These are phyloP conservation scores for Thereva nobilitata DNA, from an alignment of 2,888 invertebrate genomes.

Conservation along the genomic window DNA sequence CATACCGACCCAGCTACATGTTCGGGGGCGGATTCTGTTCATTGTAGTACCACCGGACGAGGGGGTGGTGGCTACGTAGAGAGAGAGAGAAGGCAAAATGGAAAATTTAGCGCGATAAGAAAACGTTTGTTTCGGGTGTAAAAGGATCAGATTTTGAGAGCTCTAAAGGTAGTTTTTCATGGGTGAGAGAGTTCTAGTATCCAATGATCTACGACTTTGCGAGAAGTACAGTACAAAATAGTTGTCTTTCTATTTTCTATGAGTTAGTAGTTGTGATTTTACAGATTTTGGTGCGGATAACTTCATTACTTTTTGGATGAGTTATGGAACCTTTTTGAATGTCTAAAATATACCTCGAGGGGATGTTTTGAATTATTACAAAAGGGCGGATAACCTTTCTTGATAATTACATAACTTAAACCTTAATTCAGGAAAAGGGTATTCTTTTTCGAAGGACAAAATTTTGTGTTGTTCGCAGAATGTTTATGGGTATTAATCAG, in stretches of 20 bases:
- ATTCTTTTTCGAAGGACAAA: too few relatives aligned
- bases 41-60: too few relatives aligned
- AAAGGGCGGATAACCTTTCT: too few relatives aligned
- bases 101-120: constrained; percentile 21
- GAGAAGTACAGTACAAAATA: background rate
- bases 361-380: too few relatives aligned
- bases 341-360: too few relatives aligned
- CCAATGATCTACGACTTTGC: constrained; percentile 25
- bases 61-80: background rate
- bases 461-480: too few relatives aligned
- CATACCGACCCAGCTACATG: too few relatives aligned
- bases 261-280: constrained; percentile 17
- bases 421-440: too few relatives aligned
- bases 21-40: too few relatives aligned
- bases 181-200: background rate
- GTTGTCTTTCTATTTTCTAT: background rate
- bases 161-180: background rate
- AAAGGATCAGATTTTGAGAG: constrained; percentile 22
- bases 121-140: constrained; percentile 5
- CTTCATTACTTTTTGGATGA: constrained; percentile 25
- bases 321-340: constrained; percentile 6
- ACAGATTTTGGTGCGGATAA: constrained; percentile 23
- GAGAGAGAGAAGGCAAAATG: background rate
- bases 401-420: too few relatives aligned
- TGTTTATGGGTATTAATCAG: too few relatives aligned